phyloP scores from a whole-genome alignment of 2,797 vertebrate species.

The Acrocephalus scirpaceus region DNA sequence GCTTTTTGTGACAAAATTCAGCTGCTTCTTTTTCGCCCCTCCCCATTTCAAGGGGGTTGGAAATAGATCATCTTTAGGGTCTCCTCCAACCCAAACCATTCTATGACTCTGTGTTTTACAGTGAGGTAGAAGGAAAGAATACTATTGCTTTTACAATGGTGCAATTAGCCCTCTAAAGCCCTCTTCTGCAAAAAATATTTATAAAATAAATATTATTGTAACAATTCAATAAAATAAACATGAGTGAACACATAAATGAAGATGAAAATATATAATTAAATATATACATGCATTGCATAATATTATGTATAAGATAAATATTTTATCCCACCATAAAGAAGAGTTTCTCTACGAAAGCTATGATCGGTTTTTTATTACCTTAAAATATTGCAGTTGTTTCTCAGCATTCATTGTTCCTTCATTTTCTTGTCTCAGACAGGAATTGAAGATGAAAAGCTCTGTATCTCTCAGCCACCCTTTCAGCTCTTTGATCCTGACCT shows the following conservation, averaged over 20 bases:
- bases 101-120: neutral
- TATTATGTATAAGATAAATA: slow-evolving; percentile 60
- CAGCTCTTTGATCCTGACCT: slow-evolving; percentile 94
- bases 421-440: slow-evolving; percentile 87
- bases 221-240: slow-evolving; percentile 24
- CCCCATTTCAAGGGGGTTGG: neutral
- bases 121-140: neutral
- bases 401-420: slow-evolving; percentile 79
- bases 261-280: slow-evolving; percentile 46
- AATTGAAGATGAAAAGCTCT: slow-evolving; percentile 98
- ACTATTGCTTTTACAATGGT: neutral
- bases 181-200: neutral
- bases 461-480: slow-evolving; percentile 97
- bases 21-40: neutral
- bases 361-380: slow-evolving; percentile 83
- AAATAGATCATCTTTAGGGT: neutral
- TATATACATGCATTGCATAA: slow-evolving; percentile 50
- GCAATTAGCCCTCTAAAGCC: neutral
- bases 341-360: slow-evolving; percentile 61
- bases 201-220: neutral
- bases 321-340: slow-evolving; percentile 69
- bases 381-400: slow-evolving; percentile 85
- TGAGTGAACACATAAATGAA: slow-evolving; percentile 44
- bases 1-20: neutral
- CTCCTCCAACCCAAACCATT: neutral